Percentiles rank a stretch among this genome's conserved stretches.
Evolutionary conservation across 2,888 invertebrate species (phyloP).

Genomic region (Amphipyra tragopoginis): DNA sequence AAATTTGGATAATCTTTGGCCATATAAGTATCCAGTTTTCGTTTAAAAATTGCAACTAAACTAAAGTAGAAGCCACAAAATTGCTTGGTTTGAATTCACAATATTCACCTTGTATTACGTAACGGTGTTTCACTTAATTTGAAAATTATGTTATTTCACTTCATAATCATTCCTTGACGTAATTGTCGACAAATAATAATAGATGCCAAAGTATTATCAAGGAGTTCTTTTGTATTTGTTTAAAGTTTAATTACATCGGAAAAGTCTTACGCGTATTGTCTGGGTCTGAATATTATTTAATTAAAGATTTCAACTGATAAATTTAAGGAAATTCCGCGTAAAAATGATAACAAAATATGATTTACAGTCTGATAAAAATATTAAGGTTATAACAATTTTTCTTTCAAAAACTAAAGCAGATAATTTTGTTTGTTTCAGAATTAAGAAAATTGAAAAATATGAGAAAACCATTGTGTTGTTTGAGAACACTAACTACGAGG

Average conservation of each 20-base stretch:
- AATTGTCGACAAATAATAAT: conserved; percentile 10
- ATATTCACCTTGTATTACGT: neutral
- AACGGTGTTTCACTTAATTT: too few species aligned
- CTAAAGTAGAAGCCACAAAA: neutral
- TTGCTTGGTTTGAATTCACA: neutral
- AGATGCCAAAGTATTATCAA: conserved; percentile 16
- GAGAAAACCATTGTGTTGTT: conserved; percentile 35
- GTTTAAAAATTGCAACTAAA: conserved; percentile 14
- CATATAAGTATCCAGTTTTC: conserved; percentile 7
- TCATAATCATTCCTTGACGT: conserved; percentile 16
- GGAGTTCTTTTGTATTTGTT: conserved; percentile 22
- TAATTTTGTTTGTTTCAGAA: conserved; percentile 40
- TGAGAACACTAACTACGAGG: conserved; percentile 10
- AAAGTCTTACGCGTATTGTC: conserved; percentile 10
- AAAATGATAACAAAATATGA: conserved; percentile 39
- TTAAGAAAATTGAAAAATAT: conserved; percentile 38
- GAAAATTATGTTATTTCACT: too few species aligned
- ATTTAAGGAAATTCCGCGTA: conserved; percentile 2
- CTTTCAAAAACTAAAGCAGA: conserved; percentile 11
- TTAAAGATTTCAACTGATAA: conserved; percentile 24
- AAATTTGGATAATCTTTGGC: conserved; percentile 23
- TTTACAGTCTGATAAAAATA: conserved; percentile 36
- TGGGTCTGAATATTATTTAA: conserved; percentile 39
- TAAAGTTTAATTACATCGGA: conserved; percentile 26
- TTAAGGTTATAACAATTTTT: neutral